Conservation (phyloP, 2,888 invertebrate species). For the Aporophyla lueneburgensis region DNA sequence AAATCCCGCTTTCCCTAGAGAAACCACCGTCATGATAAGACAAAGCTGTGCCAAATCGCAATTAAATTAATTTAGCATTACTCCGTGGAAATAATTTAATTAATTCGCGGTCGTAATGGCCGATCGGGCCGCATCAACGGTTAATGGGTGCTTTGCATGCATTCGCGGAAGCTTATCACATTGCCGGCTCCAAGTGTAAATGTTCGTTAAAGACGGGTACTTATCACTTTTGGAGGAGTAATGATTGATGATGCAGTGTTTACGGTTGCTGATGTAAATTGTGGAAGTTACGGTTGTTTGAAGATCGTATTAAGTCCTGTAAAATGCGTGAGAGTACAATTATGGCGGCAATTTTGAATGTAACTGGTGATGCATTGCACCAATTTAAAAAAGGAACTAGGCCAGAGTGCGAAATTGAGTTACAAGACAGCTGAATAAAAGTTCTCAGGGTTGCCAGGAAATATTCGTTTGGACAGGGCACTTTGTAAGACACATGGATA, state of each 20-base stretch:
- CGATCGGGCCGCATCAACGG: slow-evolving; percentile 52
- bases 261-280: background rate
- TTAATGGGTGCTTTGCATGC: slow-evolving; percentile 69
- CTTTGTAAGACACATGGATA: background rate
- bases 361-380: background rate
- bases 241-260: slow-evolving; percentile 56
- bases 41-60: slow-evolving; percentile 56
- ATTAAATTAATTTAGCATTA: slow-evolving; percentile 57
- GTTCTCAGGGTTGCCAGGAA: background rate
- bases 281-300: background rate
- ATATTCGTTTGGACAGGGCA: background rate
- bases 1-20: slow-evolving; percentile 52
- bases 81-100: slow-evolving; percentile 63
- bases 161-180: slow-evolving; percentile 67
- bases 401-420: background rate
- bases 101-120: slow-evolving; percentile 66
- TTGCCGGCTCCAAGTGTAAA: slow-evolving; percentile 48
- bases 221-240: slow-evolving; percentile 44
- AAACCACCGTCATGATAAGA: slow-evolving; percentile 52
- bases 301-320: background rate
- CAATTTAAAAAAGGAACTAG: slow-evolving; percentile 15
- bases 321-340: slow-evolving; percentile 3
- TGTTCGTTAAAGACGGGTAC: slow-evolving; percentile 39
- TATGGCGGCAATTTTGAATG: background rate
- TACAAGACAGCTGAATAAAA: background rate